phyloP scores from a whole-genome alignment of 2,113 vertebrate species.

The Rostratula benghalensis region DNA sequence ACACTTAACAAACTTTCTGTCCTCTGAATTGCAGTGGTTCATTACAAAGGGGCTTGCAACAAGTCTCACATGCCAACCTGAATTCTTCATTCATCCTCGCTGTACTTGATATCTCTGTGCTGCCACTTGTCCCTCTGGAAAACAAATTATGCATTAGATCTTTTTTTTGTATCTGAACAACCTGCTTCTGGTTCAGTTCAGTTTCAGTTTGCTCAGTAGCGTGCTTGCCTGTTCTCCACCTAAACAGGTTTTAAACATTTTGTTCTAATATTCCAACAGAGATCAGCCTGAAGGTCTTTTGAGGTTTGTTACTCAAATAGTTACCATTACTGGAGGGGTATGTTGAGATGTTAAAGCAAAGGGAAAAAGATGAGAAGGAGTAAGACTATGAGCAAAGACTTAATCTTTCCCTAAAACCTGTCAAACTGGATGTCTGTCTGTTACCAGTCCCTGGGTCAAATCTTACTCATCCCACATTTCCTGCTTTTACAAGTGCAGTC shows the following conservation, averaged over 20 bases:
- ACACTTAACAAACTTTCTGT: background rate
- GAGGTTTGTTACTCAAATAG: background rate
- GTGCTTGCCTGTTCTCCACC: background rate
- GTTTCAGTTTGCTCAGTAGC: background rate
- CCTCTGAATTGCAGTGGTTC: background rate
- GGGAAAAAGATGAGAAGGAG: background rate
- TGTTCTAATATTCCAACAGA: background rate
- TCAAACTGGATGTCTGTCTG: background rate
- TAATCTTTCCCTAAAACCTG: background rate
- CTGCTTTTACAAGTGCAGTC: background rate
- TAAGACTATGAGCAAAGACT: background rate
- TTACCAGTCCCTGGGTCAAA: background rate
- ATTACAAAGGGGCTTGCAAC: background rate
- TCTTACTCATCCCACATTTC: background rate
- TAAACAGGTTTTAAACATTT: background rate
- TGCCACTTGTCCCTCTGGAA: background rate
- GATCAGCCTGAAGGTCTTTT: background rate
- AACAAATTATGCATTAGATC: background rate
- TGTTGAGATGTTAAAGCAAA: background rate
- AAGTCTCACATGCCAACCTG: background rate
- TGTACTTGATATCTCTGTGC: background rate
- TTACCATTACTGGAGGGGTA: background rate
- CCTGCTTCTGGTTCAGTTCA: background rate
- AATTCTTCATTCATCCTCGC: background rate
- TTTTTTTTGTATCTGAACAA: background rate